Base-by-base conservation (phyloP, 2,888 invertebrate species). In the Sarcophaga subvicina region DNA sequence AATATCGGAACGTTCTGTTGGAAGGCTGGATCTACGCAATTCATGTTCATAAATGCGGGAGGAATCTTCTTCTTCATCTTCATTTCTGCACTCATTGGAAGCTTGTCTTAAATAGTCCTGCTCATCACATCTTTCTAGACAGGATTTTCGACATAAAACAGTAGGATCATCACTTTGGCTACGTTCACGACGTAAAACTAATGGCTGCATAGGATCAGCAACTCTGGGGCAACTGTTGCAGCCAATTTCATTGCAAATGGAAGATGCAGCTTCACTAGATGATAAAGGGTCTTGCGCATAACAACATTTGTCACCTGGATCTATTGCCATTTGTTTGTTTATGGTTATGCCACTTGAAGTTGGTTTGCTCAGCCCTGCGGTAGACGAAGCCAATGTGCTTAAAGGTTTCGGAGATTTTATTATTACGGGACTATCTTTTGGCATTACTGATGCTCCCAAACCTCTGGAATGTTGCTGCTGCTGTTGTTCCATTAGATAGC, bases 271-370 rank as follows among this genome's bases (percentile, higher is more conserved):
- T 59, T 87, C 81, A 59, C 17, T 69, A 27, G 81, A n/a, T 72
- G 82, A 62, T 69, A 88, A 17, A 0, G 82, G 54, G 17, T 88
- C 86, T 4, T 85, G 87, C 54, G 90, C 70, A 84, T 91, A 92
- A 88, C 91, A 91, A 82, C 92, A 91, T 66, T 91, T 92, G 14
- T 92, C 91, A 71, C 92, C 92, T 0, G 93, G 93, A 91, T 93
- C 93, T 69, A 93, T 93, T 67, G 93, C 93, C 70, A 93, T 92
- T 81, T 93, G 93, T 83, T 93, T 93, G 86, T 93, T 93, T 0
- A 93, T 91, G 3, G 92, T 91, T 72, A 93, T 93, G 22, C 92
- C 92, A 20, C 89, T 89, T 11, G 81, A 67, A 60, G 80, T 54
- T 17, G 76, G 80, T 12, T 83, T 88, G 4, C 83, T 60, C 47